Percentiles rank a stretch among this genome's conserved stretches.
phyloP scores from a whole-genome alignment of 2,113 vertebrate species.

The Saccopteryx leptura region DNA sequence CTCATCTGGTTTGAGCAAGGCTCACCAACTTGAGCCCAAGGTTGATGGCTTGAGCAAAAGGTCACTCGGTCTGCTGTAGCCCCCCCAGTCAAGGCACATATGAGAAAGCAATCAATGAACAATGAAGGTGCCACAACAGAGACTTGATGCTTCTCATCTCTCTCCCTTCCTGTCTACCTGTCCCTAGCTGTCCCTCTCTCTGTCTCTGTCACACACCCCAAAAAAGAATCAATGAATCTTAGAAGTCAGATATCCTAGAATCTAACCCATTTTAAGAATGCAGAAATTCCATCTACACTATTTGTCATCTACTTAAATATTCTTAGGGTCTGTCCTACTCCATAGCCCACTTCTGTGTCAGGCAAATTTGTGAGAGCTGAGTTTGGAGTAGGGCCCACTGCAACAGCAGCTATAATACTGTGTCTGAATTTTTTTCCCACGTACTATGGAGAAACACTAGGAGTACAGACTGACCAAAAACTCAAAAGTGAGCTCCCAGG shows the following conservation, averaged over 20 bases:
- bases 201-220: too few relatives aligned
- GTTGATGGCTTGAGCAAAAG: too few relatives aligned
- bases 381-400: background rate
- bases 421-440: constrained; percentile 24
- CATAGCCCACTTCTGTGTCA: background rate
- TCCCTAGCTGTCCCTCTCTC: too few relatives aligned
- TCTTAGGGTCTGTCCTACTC: background rate
- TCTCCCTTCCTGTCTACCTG: too few relatives aligned
- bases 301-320: background rate
- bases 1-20: too few relatives aligned
- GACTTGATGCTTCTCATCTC: too few relatives aligned
- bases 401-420: background rate
- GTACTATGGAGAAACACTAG: background rate
- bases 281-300: background rate
- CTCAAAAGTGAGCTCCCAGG: background rate
- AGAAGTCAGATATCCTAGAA: background rate
- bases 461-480: background rate
- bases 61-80: too few relatives aligned
- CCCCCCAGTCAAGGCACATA: too few relatives aligned
- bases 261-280: background rate
- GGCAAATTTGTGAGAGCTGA: background rate
- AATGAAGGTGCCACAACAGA: too few relatives aligned
- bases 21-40: too few relatives aligned
- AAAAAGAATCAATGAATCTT: background rate
- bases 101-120: too few relatives aligned